Evolutionary conservation across 2,113 vertebrate species (phyloP).

Genomic region (Pluvianellus socialis): DNA sequence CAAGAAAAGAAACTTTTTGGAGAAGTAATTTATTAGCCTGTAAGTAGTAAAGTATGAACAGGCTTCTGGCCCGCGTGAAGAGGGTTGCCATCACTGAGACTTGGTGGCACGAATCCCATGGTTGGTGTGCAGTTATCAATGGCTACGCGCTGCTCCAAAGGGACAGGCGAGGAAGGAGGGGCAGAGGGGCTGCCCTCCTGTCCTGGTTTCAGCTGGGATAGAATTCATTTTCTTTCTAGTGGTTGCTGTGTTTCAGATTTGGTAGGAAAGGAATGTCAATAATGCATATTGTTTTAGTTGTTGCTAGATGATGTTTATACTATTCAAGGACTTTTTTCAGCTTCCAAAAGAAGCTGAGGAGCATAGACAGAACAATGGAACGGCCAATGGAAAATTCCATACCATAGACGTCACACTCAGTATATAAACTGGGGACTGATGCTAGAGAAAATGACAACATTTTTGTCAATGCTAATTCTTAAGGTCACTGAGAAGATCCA

Average conservation of each 20-base stretch:
- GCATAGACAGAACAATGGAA: background rate
- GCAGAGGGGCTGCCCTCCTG: background rate
- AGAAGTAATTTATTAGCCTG: constrained; percentile 18
- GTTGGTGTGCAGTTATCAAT: background rate
- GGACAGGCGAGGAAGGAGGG: background rate
- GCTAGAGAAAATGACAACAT: background rate
- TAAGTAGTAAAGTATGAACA: background rate
- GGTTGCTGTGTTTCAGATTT: background rate
- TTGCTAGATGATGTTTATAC: background rate
- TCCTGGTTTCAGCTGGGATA: background rate
- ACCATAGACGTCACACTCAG: background rate
- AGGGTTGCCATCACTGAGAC: background rate
- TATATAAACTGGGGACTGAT: background rate
- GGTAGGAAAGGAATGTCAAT: background rate
- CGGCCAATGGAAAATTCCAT: background rate
- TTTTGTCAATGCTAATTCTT: background rate
- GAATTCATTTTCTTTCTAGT: background rate
- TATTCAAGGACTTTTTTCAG: background rate
- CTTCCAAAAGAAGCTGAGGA: background rate
- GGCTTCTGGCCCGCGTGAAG: background rate
- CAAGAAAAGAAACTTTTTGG: constrained; percentile 37
- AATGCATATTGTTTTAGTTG: background rate
- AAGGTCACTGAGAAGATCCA: background rate
- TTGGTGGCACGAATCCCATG: background rate
- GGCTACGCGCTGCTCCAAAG: background rate